phyloP scores from a whole-genome alignment of 30 jellyfish, hydroid and myxozoan species.

The Morbakka virulenta region DNA sequence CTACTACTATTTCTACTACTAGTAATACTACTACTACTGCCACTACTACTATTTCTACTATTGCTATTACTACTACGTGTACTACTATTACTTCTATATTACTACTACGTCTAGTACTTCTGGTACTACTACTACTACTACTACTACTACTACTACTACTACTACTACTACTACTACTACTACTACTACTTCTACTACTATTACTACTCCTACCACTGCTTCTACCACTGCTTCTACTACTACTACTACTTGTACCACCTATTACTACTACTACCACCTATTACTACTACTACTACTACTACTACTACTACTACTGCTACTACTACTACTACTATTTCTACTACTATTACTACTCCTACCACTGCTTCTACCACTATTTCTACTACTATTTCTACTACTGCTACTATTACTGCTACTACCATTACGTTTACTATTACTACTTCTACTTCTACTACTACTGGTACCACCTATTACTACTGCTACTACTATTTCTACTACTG shows the following conservation, averaged over 20 bases:
- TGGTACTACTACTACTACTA: conserved; percentile 31
- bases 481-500: conserved; percentile 16
- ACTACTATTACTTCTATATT: conserved; percentile 13
- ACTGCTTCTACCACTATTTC: conserved; percentile 20
- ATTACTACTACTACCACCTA: no score
- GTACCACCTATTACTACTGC: conserved; percentile 28
- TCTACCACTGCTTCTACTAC: conserved; percentile 29
- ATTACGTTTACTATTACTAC: conserved; percentile 30
- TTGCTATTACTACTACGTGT: conserved; percentile 36
- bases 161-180: conserved; percentile 37
- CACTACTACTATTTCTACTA: conserved; percentile 34
- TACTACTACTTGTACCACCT: not conserved
- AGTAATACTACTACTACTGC: no score
- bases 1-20: no score
- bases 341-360: conserved; percentile 35
- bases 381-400: conserved; percentile 29
- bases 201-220: conserved; percentile 29
- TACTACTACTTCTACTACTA: conserved; percentile 31
- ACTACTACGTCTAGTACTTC: conserved; percentile 6
- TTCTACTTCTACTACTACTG: conserved; percentile 26
- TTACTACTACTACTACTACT: conserved; percentile 17
- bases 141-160: conserved; percentile 41
- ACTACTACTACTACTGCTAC: conserved; percentile 22
- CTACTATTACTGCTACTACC: conserved; percentile 26
- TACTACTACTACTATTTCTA: conserved; percentile 23